Evolutionary conservation across 1,140 invertebrate species (phyloP).

Genomic region (Varroa destructor): DNA sequence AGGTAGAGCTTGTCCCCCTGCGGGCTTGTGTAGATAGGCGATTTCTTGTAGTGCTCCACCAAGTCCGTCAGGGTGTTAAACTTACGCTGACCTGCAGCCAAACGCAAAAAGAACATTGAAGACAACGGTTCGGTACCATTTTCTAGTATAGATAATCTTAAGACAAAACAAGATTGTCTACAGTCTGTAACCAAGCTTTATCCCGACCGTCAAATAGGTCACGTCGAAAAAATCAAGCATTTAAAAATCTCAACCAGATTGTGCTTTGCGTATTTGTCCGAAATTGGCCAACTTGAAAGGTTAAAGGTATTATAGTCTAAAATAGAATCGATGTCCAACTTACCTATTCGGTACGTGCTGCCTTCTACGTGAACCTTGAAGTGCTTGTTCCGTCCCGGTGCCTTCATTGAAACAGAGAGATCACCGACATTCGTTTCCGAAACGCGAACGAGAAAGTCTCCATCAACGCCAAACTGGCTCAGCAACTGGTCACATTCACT

Average conservation of each 20-base stretch:
- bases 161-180: not conserved
- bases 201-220: not conserved
- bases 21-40: conserved; percentile 94
- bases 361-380: conserved; percentile 95
- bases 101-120: too few species aligned
- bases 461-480: conserved; percentile 83
- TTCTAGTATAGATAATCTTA: too few species aligned
- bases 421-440: conserved; percentile 98
- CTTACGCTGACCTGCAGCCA: conserved; percentile 60
- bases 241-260: not conserved
- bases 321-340: not conserved
- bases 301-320: not conserved
- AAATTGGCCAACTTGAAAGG: too few species aligned
- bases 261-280: too few species aligned
- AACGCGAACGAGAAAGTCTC: conserved; percentile 94
- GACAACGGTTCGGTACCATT: too few species aligned
- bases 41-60: conserved; percentile 93
- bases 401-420: conserved; percentile 95
- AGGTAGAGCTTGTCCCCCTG: conserved; percentile 83
- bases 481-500: conserved; percentile 86
- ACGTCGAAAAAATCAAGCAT: not conserved
- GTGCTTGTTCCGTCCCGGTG: conserved; percentile 92
- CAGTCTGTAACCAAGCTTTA: not conserved
- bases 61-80: conserved; percentile 90
- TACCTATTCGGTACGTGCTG: conserved; percentile 75